These are phyloP conservation scores for Chamaetylas fuelleborni DNA, from an alignment of 2,113 vertebrate genomes.

Conservation along the genomic window DNA sequence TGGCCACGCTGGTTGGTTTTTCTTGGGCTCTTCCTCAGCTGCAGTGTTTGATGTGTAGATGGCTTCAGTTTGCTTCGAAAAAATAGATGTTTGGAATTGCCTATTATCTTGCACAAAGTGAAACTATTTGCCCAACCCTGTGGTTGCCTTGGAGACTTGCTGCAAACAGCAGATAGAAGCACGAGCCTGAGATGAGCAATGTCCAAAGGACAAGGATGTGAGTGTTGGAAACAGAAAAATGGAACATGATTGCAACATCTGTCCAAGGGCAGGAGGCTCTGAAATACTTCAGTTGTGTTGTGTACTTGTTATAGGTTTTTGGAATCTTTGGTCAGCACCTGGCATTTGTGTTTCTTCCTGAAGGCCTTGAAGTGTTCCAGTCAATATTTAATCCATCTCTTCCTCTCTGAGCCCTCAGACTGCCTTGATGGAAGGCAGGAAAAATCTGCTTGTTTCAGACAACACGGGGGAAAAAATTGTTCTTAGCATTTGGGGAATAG, in stretches of 20 bases:
- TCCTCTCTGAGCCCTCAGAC: not conserved
- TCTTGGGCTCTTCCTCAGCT: not conserved
- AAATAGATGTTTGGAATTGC: conserved; percentile 27
- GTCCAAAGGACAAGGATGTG: not conserved
- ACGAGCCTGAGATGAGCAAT: not conserved
- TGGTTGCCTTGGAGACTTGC: conserved; percentile 13
- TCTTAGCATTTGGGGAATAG: not conserved
- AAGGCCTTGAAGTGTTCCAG: not conserved
- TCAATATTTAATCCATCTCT: not conserved
- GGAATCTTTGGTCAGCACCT: not conserved
- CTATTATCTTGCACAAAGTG: conserved; percentile 29
- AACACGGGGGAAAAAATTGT: not conserved
- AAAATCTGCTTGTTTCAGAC: not conserved
- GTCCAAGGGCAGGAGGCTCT: not conserved
- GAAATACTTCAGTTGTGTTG: not conserved
- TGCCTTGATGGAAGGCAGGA: not conserved
- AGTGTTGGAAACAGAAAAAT: conserved; percentile 20
- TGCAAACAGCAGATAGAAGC: conserved; percentile 22
- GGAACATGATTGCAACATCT: not conserved
- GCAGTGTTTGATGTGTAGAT: not conserved
- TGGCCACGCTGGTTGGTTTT: not conserved
- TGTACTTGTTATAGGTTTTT: not conserved
- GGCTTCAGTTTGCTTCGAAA: not conserved
- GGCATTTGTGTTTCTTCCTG: not conserved
- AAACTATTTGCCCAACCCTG: not conserved